Evolutionary conservation across 92 coral and sea anemone genomes (phyloP), one percentile per base, ranked within the genome.

Genomic region (Montipora capitata): DNA sequence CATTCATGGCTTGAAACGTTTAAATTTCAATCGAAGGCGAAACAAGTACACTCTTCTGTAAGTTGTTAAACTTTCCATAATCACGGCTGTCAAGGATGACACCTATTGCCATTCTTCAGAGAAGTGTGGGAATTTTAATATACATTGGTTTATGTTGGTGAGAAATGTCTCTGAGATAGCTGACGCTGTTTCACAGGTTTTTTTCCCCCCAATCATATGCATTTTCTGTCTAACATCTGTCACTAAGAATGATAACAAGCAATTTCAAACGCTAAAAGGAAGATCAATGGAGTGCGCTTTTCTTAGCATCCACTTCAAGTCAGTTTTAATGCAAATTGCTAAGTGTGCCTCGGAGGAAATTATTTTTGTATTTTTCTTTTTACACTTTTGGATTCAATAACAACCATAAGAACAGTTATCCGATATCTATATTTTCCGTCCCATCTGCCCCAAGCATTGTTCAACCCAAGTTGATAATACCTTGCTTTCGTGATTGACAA

Each of bases 381-480:
- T 44, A 80, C 82, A 80, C 76, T 80, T 81, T 44, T 49, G 83
- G 86, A 74, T 82, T 80, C 77, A 48, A 44, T 73, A 83, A 72
- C 82, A 86, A 70, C 89, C 87, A 76, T 68, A 80, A 78, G 92
- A 78, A 68, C 79, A 82, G 96, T 95, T 92, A 95, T 88, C 88
- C 90, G 98, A 93, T 91, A 88, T 82, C 92, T 74, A 90, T 90
- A 77, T 85, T 91, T 90, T 94, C 86, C 81, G 69, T 82, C 72
- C 87, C 94, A 94, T 91, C 94, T 94, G 98, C 92, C 94, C 77
- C 76, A 68, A 63, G 89, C 85, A 95, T 95, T 95, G 98, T 95
- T 61, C 87, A 64, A 84, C 80, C 80, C 70, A 89, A 87, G 96
- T 85, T 95, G 91, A 91, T 91, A 96, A 91, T 95, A 95, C 98